Conservation (phyloP, 2,113 vertebrate genomes). For the Stigmatopora nigra region DNA sequence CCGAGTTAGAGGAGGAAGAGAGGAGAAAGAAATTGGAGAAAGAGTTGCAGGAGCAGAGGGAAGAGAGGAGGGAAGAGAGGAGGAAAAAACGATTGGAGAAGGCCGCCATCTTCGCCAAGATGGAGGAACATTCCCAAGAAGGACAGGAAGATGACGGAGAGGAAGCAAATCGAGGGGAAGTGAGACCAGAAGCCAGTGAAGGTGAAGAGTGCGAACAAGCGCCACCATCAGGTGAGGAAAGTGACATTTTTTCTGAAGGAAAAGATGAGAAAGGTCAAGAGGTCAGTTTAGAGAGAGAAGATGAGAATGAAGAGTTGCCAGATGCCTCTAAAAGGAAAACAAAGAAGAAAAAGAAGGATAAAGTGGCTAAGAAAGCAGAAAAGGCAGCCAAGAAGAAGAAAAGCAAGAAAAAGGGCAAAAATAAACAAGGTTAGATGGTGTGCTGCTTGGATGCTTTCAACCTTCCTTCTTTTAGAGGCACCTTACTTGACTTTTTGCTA, state of each 20-base stretch:
- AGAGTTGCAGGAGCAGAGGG: constrained; percentile 45
- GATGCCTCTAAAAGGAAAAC: constrained; percentile 12
- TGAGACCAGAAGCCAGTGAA: constrained; percentile 12
- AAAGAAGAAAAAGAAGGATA: constrained; percentile 54
- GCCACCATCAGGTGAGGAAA: neutral
- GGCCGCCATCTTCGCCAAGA: constrained; percentile 20
- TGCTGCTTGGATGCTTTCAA: constrained; percentile 20
- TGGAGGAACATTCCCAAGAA: constrained; percentile 29
- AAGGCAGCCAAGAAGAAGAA: constrained; percentile 45
- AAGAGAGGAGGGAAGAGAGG: constrained; percentile 53
- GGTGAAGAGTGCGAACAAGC: neutral
- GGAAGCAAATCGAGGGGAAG: constrained; percentile 1
- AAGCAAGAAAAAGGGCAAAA: constrained; percentile 53
- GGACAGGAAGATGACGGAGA: constrained; percentile 29
- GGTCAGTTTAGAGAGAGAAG: constrained; percentile 33
- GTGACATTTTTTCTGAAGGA: constrained; percentile 14
- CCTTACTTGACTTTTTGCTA: neutral
- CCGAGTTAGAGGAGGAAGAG: constrained; percentile 56
- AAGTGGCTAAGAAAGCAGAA: constrained; percentile 34
- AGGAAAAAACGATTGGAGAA: constrained; percentile 48
- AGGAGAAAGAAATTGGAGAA: constrained; percentile 47
- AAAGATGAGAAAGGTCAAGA: constrained; percentile 10
- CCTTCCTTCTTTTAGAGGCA: neutral
- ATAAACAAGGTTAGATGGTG: constrained; percentile 61
- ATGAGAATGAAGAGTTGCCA: constrained; percentile 35